Conservation (phyloP, 2,797 vertebrate genomes). For the Craterocephalus amniculus region DNA sequence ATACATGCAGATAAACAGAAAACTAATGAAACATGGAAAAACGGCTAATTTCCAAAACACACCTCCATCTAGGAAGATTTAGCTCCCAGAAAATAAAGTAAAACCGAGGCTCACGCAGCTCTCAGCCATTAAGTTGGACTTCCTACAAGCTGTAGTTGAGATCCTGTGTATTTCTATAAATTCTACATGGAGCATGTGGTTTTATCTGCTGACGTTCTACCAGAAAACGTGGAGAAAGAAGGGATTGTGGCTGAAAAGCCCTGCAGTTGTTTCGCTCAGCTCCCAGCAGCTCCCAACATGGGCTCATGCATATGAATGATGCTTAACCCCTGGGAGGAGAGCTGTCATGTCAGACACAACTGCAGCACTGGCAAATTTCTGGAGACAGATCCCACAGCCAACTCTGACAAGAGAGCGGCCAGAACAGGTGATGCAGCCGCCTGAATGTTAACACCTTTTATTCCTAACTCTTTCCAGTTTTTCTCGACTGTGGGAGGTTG, state of each 20-base stretch:
- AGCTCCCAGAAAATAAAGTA: conserved; percentile 15
- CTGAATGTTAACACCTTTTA: conserved; percentile 21
- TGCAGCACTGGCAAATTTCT: conserved; percentile 64
- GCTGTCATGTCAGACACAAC: conserved; percentile 69
- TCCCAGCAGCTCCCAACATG: conserved; percentile 44
- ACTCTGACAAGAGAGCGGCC: conserved; percentile 43
- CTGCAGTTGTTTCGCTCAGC: conserved; percentile 50
- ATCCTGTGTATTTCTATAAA: conserved; percentile 42
- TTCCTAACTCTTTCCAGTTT: conserved; percentile 2
- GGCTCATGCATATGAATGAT: conserved; percentile 76
- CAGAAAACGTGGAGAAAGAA: conserved; percentile 40
- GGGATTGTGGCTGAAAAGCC: conserved; percentile 36
- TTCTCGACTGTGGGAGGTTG: conserved; percentile 1
- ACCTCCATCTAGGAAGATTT: conserved; percentile 6
- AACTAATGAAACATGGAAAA: conserved; percentile 14
- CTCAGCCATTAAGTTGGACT: conserved; percentile 43
- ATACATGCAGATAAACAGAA: conserved; percentile 12
- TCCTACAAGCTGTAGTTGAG: conserved; percentile 29
- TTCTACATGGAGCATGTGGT: neutral
- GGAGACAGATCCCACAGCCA: conserved; percentile 48
- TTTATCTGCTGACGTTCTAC: conserved; percentile 39
- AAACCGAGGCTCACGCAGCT: conserved; percentile 9
- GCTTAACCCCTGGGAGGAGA: conserved; percentile 63
- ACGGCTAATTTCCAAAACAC: neutral
- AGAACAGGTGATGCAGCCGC: conserved; percentile 42